phyloP scores from a whole-genome alignment of 2,797 vertebrate genomes.

The Meriones psammophilus region DNA sequence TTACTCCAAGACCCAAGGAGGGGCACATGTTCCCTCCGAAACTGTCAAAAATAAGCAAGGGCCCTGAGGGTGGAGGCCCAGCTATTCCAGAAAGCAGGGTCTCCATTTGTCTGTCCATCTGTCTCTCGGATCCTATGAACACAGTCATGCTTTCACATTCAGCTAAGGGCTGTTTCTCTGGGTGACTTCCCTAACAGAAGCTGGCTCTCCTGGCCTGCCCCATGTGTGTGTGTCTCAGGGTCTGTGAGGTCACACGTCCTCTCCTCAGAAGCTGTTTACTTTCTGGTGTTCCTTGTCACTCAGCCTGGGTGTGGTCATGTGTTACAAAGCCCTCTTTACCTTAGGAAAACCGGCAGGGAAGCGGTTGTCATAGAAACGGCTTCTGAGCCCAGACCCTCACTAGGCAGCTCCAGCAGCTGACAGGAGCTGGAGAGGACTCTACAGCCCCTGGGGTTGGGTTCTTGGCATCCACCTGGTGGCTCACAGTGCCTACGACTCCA shows the following conservation, averaged over 20 bases:
- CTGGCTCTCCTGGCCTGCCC: neutral
- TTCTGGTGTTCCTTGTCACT: neutral
- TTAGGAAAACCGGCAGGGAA: neutral
- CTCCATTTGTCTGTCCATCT: neutral
- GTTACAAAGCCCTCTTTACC: neutral
- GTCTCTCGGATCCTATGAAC: neutral
- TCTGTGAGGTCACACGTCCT: conserved; percentile 25
- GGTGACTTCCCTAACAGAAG: neutral
- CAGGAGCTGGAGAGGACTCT: neutral
- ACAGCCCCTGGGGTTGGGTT: too few species aligned
- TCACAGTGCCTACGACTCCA: neutral
- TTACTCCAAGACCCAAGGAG: neutral
- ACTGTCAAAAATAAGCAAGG: neutral
- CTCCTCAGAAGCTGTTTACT: conserved; percentile 10
- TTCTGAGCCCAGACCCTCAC: rapidly evolving
- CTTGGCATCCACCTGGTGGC: neutral
- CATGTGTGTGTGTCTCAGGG: neutral
- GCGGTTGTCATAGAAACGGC: neutral
- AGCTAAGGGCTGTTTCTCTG: neutral
- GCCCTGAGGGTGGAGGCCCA: neutral
- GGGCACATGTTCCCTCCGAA: neutral
- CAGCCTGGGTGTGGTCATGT: rapidly evolving
- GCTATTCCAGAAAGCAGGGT: neutral
- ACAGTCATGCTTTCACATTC: neutral
- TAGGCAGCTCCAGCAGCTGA: neutral